Evolutionary conservation across 2,888 invertebrate species (phyloP).

Genomic region (Zhuqinia jingwanae): DNA sequence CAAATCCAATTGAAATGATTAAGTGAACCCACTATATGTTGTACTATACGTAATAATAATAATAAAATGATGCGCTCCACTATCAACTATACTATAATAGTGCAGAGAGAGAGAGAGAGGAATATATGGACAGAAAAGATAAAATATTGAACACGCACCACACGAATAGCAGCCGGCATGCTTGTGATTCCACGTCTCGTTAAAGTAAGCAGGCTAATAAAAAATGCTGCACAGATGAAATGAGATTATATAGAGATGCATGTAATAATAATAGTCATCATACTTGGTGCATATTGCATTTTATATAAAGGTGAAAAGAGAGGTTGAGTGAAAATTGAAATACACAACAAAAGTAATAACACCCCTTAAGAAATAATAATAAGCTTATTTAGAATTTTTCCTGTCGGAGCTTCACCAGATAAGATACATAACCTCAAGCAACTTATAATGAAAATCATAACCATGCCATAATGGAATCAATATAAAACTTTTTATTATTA

Average conservation of each 20-base stretch:
- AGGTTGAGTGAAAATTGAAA: conserved; percentile 33
- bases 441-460: conserved; percentile 14
- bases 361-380: conserved; percentile 21
- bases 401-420: background rate
- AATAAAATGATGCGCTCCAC: conserved; percentile 25
- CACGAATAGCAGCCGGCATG: conserved; percentile 61
- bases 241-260: background rate
- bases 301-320: conserved; percentile 40
- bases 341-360: background rate
- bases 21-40: background rate
- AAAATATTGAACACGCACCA: conserved; percentile 68
- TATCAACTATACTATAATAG: too few species aligned
- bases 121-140: conserved; percentile 2
- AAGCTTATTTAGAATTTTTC: background rate
- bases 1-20: conserved; percentile 52
- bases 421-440: conserved; percentile 31
- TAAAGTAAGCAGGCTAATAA: conserved; percentile 52
- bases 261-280: too few species aligned
- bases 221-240: conserved; percentile 29
- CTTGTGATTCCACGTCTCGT: conserved; percentile 60
- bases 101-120: too few species aligned
- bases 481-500: conserved; percentile 16
- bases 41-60: too few species aligned
- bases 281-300: conserved; percentile 7
- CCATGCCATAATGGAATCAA: conserved; percentile 15